Percentiles rank a stretch among this genome's conserved stretches.
phyloP scores from a whole-genome alignment of 2,888 invertebrate species.

The Tachina fera region DNA sequence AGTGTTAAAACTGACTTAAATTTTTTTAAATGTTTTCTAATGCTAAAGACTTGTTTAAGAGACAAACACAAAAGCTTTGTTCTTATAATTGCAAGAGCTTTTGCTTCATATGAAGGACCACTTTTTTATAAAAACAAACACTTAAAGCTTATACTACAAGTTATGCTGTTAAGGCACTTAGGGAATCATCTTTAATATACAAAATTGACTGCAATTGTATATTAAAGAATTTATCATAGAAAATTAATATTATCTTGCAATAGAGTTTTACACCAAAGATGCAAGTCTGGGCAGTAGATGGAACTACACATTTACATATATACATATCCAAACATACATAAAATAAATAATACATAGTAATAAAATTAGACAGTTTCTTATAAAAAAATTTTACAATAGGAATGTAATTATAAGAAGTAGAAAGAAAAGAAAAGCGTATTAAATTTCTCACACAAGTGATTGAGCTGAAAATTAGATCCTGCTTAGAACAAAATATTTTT shows the following conservation, averaged over 20 bases:
- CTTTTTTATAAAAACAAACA: conserved; percentile 29
- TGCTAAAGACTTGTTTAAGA: background rate
- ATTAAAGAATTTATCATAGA: conserved; percentile 71
- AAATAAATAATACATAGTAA: conserved; percentile 15
- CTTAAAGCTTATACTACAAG: conserved; percentile 49
- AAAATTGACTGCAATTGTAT: conserved; percentile 74
- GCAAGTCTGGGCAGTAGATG: conserved; percentile 83
- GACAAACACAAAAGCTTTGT: conserved; percentile 67
- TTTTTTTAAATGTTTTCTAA: background rate
- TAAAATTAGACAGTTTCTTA: conserved; percentile 41
- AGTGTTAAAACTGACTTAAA: conserved; percentile 3
- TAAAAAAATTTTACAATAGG: conserved; percentile 1
- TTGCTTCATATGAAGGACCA: conserved; percentile 1
- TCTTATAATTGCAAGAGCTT: background rate
- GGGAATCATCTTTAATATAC: conserved; percentile 75
- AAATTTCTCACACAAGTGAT: background rate
- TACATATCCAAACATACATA: background rate
- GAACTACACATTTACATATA: conserved; percentile 76
- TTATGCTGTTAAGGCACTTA: conserved; percentile 42
- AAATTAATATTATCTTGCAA: conserved; percentile 60
- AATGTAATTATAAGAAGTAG: background rate
- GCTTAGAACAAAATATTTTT: conserved; percentile 42
- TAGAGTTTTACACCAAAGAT: conserved; percentile 76
- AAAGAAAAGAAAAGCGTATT: conserved; percentile 20
- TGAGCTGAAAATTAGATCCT: conserved; percentile 43